Evolutionary conservation across 2,113 vertebrate species (phyloP).

Genomic region (Ophiodon elongatus): DNA sequence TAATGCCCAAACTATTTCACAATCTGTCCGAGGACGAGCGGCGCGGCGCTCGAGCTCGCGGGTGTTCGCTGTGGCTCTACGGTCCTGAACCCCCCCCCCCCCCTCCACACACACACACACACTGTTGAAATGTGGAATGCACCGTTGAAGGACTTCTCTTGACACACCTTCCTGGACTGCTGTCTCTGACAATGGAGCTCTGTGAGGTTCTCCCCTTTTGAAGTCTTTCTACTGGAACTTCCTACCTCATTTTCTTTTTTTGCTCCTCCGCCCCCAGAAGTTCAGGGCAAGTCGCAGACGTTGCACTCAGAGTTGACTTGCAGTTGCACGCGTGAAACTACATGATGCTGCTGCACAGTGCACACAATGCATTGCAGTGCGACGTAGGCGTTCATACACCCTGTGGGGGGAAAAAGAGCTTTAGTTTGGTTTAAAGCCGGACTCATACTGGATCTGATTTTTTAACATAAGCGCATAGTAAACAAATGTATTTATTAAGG

Average conservation of each 20-base stretch:
- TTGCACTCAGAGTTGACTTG: neutral
- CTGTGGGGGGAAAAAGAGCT: neutral
- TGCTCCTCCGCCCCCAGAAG: neutral
- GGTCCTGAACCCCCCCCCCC: too few relatives aligned
- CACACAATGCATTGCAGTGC: neutral
- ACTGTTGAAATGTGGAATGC: conserved; percentile 34
- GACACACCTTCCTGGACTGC: conserved; percentile 38
- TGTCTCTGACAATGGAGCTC: conserved; percentile 43
- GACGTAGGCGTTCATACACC: neutral
- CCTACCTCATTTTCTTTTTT: conserved; percentile 2
- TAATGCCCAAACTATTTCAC: conserved; percentile 76
- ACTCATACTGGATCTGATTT: neutral
- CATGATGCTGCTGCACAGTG: neutral
- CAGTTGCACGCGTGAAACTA: conserved; percentile 1
- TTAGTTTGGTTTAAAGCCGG: neutral
- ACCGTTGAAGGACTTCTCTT: conserved; percentile 11
- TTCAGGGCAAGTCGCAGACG: neutral
- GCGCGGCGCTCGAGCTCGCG: conserved; percentile 16
- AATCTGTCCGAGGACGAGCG: conserved; percentile 59
- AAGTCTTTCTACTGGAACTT: conserved; percentile 33
- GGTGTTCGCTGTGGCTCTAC: too few relatives aligned
- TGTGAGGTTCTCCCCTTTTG: conserved; percentile 30
- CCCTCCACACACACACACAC: neutral
- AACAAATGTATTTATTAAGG: too few relatives aligned
- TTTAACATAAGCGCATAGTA: neutral